phyloP scores from a whole-genome alignment of 2,113 vertebrate genomes.

The Heloderma charlesbogerti region DNA sequence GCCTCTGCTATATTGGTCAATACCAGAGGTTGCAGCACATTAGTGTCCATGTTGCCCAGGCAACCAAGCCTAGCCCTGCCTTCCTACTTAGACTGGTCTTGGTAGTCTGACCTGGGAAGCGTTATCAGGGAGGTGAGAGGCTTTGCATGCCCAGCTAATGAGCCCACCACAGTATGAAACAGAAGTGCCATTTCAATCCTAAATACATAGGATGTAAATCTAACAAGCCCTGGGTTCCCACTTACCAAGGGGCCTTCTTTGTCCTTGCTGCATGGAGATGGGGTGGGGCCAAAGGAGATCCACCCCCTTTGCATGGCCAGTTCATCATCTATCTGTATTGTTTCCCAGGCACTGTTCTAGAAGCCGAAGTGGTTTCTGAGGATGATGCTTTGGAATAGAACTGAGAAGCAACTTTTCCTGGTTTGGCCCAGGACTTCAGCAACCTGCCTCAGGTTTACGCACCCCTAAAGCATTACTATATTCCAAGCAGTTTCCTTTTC shows the following conservation, averaged over 20 bases:
- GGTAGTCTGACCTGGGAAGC: not conserved
- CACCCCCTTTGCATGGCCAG: too few species aligned
- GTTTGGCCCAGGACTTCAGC: not conserved
- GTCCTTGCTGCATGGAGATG: not conserved
- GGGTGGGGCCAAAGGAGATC: not conserved
- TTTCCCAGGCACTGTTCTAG: too few species aligned
- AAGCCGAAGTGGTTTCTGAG: not conserved
- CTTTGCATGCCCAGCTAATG: not conserved
- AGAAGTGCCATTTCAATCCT: not conserved
- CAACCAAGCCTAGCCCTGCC: not conserved
- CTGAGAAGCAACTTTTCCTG: not conserved
- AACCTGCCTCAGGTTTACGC: not conserved
- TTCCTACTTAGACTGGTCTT: too few species aligned
- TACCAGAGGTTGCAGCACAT: not conserved
- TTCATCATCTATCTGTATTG: not conserved
- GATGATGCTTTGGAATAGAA: not conserved
- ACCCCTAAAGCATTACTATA: not conserved
- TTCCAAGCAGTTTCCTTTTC: not conserved
- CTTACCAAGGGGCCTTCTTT: not conserved
- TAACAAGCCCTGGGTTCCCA: not conserved
- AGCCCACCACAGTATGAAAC: not conserved
- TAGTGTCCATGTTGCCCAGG: not conserved
- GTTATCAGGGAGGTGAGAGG: not conserved
- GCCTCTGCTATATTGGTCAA: not conserved
- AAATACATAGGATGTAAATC: not conserved